Evolutionary conservation across 2,888 invertebrate species (phyloP).

Genomic region (Diadegma fenestrale): DNA sequence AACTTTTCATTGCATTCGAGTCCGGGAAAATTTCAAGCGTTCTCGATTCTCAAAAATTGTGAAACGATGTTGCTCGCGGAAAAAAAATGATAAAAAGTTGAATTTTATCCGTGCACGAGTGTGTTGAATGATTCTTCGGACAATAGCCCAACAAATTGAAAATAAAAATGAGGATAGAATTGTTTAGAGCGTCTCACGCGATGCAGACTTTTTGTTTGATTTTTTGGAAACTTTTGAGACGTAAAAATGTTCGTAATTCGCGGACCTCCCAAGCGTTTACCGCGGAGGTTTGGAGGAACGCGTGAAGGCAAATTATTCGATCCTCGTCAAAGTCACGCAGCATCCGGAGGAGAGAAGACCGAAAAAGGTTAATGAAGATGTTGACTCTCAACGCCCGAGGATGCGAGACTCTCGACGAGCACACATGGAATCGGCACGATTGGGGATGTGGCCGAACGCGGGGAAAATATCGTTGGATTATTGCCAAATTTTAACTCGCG

Average conservation of each 20-base stretch:
- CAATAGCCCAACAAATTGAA: slow-evolving; percentile 1
- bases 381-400: slow-evolving; percentile 39
- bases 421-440: not conserved
- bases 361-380: slow-evolving; percentile 70
- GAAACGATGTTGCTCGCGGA: too few relatives aligned
- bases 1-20: too few relatives aligned
- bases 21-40: too few relatives aligned
- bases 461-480: not conserved
- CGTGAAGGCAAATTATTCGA: slow-evolving; percentile 69
- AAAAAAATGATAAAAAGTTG: too few relatives aligned
- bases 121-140: not conserved
- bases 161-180: slow-evolving; percentile 1
- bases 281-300: slow-evolving; percentile 42
- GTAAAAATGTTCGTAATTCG: slow-evolving; percentile 36
- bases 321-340: slow-evolving; percentile 71
- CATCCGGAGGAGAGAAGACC: slow-evolving; percentile 45
- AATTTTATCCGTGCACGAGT: not conserved
- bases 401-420: slow-evolving; percentile 17
- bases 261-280: slow-evolving; percentile 62
- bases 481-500: not conserved
- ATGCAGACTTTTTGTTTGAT: slow-evolving; percentile 8
- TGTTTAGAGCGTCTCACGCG: slow-evolving; percentile 24
- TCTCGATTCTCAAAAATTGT: too few relatives aligned
- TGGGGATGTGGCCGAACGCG: not conserved
- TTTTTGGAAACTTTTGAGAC: slow-evolving; percentile 30